A percentile compares a stretch with the other conserved stretches of the same genome.
Conservation (phyloP, 2,797 vertebrate genomes). For the Cuculus canorus region DNA sequence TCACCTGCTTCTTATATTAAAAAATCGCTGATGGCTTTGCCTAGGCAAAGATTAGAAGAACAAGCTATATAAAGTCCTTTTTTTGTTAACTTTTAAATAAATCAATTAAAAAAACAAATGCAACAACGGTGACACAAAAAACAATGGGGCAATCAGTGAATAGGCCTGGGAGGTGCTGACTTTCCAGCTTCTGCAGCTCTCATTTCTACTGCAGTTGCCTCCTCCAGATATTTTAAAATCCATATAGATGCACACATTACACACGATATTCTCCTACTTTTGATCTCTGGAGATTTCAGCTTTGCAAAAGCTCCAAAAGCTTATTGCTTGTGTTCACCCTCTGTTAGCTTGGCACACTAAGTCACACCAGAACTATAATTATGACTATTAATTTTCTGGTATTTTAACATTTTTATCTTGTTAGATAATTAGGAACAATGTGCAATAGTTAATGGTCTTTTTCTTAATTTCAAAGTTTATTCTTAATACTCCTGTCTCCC, state of each 20-base stretch:
- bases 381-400: background rate
- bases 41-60: background rate
- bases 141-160: background rate
- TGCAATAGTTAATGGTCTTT: background rate
- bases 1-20: background rate
- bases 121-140: background rate
- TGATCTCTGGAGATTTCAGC: background rate
- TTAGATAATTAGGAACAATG: background rate
- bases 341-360: background rate
- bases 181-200: background rate
- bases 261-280: background rate
- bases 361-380: background rate
- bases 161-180: background rate
- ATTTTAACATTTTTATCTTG: background rate
- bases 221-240: background rate
- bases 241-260: background rate
- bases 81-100: background rate
- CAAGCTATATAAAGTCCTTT: background rate
- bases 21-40: background rate
- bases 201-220: background rate
- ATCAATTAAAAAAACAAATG: background rate
- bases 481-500: background rate
- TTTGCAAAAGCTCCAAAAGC: background rate
- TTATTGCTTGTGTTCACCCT: background rate
- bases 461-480: background rate